A percentile compares a stretch with the other conserved stretches of the same genome.
These are phyloP conservation scores for Nerophis ophidion DNA, from an alignment of 2,113 vertebrate genomes.

Conservation along the genomic window DNA sequence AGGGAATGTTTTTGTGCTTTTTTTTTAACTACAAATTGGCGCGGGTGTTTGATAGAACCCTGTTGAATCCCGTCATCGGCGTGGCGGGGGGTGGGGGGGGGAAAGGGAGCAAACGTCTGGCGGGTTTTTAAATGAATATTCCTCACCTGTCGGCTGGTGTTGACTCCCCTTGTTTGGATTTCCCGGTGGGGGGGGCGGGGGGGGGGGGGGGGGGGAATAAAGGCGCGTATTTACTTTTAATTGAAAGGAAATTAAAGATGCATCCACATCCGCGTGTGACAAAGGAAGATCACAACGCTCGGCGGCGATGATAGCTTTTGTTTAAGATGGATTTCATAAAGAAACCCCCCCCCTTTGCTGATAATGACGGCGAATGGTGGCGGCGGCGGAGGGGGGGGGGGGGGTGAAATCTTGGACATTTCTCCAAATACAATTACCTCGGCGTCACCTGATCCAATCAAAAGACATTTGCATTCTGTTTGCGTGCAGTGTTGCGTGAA, in stretches of 20 bases:
- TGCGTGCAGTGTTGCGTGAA: constrained; percentile 78
- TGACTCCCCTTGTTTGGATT: constrained; percentile 79
- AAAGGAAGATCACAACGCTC: constrained; percentile 73
- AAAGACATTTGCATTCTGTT: constrained; percentile 81
- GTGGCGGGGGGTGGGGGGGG: constrained; percentile 36
- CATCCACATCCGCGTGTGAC: constrained; percentile 76
- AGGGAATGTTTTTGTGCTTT: constrained; percentile 10
- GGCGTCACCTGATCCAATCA: constrained; percentile 83
- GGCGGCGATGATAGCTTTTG: constrained; percentile 77
- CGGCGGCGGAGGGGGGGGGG: too few species aligned
- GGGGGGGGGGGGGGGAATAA: constrained; percentile 62
- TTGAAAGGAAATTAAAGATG: constrained; percentile 84
- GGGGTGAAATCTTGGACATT: constrained; percentile 73
- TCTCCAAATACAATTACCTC: constrained; percentile 82
- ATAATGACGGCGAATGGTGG: constrained; percentile 63
- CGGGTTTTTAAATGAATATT: constrained; percentile 61
- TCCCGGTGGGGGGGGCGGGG: constrained; percentile 62
- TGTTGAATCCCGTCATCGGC: constrained; percentile 70
- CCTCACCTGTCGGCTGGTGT: constrained; percentile 77
- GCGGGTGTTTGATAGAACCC: constrained; percentile 59
- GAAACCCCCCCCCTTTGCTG: constrained; percentile 73
- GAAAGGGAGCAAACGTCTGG: constrained; percentile 23
- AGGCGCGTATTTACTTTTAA: constrained; percentile 81
- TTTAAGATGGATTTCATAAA: constrained; percentile 81
- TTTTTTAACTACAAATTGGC: constrained; percentile 40